phyloP scores from a whole-genome alignment of 2,888 invertebrate species.

The Andrena bicolor region DNA sequence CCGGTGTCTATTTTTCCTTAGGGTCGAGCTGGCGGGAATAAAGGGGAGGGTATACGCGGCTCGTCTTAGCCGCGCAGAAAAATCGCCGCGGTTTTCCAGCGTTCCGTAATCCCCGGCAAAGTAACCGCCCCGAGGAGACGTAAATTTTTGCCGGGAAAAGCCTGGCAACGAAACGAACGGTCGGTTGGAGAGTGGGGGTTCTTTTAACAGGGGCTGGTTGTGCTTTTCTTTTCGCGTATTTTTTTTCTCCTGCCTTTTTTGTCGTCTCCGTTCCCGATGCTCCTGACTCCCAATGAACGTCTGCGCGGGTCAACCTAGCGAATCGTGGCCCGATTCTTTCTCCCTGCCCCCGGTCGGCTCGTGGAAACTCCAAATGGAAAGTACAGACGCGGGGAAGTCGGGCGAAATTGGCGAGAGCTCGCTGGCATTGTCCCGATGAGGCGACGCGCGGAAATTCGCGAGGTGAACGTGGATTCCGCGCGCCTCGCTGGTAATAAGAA shows the following conservation, averaged over 20 bases:
- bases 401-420: conserved; percentile 46
- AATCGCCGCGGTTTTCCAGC: conserved; percentile 19
- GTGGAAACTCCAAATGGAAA: conserved; percentile 50
- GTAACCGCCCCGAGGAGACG: conserved; percentile 19
- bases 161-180: background rate
- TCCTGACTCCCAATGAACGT: conserved; percentile 8
- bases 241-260: background rate
- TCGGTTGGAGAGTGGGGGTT: background rate
- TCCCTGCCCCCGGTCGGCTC: background rate
- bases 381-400: conserved; percentile 25
- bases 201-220: background rate
- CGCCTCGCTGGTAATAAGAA: conserved; percentile 46
- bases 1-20: background rate
- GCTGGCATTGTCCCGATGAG: conserved; percentile 46
- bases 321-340: conserved; percentile 37
- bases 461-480: conserved; percentile 43
- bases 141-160: conserved; percentile 21
- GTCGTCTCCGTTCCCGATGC: background rate
- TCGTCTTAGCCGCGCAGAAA: conserved; percentile 20
- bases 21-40: conserved; percentile 4
- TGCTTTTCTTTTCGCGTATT: background rate
- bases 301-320: conserved; percentile 33
- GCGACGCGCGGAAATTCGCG: conserved; percentile 54
- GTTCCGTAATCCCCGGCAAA: conserved; percentile 15
- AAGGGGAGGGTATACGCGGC: conserved; percentile 1